A percentile compares a stretch with the other conserved stretches of the same genome.
Conservation (phyloP, 2,113 vertebrate species). For the Melanocharis versteri region DNA sequence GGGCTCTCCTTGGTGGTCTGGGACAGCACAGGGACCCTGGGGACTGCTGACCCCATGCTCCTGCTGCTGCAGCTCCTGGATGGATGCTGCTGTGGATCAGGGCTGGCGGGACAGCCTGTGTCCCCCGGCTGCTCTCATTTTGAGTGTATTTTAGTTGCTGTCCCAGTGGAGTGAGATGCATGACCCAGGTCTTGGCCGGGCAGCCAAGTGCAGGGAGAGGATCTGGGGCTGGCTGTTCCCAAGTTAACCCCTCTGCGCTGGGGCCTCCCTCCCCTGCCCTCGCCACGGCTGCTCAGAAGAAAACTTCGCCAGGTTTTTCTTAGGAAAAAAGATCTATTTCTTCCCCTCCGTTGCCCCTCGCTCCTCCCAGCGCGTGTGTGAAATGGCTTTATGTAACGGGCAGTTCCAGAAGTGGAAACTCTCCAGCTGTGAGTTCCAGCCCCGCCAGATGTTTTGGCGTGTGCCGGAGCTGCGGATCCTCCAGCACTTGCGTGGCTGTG, state of each 20-base stretch:
- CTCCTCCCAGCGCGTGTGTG: slow-evolving; percentile 38
- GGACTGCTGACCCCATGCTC: neutral
- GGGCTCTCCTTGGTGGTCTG: neutral
- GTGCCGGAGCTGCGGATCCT: neutral
- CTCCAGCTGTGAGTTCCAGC: slow-evolving; percentile 63
- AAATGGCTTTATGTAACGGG: slow-evolving; percentile 59
- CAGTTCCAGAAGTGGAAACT: slow-evolving; percentile 54
- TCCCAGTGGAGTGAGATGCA: neutral
- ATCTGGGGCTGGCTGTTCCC: neutral
- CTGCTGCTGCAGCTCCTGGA: neutral
- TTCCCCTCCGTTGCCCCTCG: slow-evolving; percentile 44
- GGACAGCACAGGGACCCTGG: neutral
- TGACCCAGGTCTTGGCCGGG: neutral
- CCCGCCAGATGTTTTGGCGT: slow-evolving; percentile 60
- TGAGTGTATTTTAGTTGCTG: neutral
- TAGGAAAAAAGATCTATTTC: slow-evolving; percentile 10
- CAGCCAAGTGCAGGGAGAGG: neutral
- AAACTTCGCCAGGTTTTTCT: neutral
- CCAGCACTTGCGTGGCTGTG: slow-evolving; percentile 30
- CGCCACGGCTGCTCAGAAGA: neutral
- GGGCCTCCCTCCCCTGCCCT: neutral
- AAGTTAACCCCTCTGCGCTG: neutral
- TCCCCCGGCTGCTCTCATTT: neutral
- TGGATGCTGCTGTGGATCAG: neutral
- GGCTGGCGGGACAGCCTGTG: neutral